Base-by-base conservation (phyloP, 2,888 invertebrate species). In the Acrobasis repandana region DNA sequence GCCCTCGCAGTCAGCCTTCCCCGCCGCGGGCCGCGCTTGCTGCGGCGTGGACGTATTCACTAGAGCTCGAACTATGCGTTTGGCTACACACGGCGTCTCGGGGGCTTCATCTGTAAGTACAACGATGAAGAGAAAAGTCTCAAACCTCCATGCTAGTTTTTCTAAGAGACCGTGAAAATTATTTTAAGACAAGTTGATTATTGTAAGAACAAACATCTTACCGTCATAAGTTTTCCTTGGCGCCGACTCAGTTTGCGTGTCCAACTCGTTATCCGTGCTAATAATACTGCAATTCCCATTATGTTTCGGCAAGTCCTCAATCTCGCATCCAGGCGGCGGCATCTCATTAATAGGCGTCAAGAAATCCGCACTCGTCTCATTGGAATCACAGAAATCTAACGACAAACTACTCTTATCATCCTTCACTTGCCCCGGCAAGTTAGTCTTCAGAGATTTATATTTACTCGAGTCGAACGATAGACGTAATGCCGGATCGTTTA, bases 351-450 rank as follows among this genome's bases (percentile, higher is more conserved):
- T 93, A 1, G 92, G 93, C 54, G 93, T 93, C 59, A 92, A 67
- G 63, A 93, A 93, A 68, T 92, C 93, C 0, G 93, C 92, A 67
- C 92, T 92, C 0, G 93, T 93, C 70, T 93, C 92, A 66, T 93
- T 92, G 0, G 92, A 92, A 61, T 92, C 93, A 63, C 92, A 92
- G 50, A 90, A 86, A 61, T 92, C 92, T 20, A 93, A 60, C 0
- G 92, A 92, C 56, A 92, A 66, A 71, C 91, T 92, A 10, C 89
- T 91, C 51, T 76, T 88, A 62, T 93, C 92, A 15, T 90, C 86
- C 15, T 76, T 87, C 1, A 73, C 74, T 66, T 83, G 83, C 1
- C 76, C 80, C 0, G 82, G 70, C 14, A 83, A 62, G 58, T 82
- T 87, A 0, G 74, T 77, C 71, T 90, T 91, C 52, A 88, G 63